Evolutionary conservation across 2,113 vertebrate genomes (phyloP).

Genomic region (Nycticryphes semicollaris): DNA sequence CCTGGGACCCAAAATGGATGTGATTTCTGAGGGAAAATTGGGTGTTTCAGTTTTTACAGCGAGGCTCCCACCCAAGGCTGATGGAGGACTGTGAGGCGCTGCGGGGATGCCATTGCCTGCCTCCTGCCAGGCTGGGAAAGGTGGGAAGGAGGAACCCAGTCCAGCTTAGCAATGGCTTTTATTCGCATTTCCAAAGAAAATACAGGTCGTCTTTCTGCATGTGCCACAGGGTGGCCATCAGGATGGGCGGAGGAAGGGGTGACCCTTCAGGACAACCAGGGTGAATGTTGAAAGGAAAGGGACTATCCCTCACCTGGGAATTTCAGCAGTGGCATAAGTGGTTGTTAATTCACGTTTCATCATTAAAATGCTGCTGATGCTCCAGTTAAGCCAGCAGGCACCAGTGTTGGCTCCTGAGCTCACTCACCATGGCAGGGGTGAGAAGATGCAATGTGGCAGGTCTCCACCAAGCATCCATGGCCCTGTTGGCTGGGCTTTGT

Average conservation of each 20-base stretch:
- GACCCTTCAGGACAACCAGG: neutral
- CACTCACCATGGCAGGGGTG: neutral
- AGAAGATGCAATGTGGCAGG: neutral
- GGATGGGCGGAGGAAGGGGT: neutral
- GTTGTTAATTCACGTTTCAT: neutral
- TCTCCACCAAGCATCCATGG: fast-evolving
- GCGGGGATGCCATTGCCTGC: fast-evolving
- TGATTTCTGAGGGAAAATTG: neutral
- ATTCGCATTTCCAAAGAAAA: neutral
- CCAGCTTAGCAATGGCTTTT: constrained; percentile 4
- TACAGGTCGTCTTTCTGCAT: neutral
- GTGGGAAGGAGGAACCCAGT: neutral
- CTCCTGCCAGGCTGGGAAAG: neutral
- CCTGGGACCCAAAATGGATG: fast-evolving
- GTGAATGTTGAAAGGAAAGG: neutral
- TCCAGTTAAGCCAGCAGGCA: neutral
- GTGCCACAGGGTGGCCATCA: neutral
- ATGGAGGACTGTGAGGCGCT: neutral
- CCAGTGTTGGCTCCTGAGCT: neutral
- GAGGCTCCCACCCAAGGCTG: neutral
- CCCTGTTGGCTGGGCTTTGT: neutral
- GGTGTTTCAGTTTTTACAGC: neutral
- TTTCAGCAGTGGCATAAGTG: neutral
- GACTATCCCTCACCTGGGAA: neutral
- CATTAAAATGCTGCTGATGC: neutral